Conservation (phyloP, 2,113 vertebrate genomes). For the Dicrurus megarhynchus region DNA sequence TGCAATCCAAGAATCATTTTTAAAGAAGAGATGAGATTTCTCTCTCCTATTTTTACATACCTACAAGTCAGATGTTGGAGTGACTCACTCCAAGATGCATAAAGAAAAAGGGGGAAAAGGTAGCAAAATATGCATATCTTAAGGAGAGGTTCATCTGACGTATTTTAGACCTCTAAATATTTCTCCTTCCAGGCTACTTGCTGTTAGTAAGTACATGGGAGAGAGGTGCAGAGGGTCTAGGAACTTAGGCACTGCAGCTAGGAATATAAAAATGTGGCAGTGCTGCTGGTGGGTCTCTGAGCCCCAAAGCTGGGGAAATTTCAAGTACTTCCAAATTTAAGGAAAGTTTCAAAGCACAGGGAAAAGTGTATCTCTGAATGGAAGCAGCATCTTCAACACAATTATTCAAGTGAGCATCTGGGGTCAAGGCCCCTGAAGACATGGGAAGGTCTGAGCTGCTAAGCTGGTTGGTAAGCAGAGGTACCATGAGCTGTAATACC, state of each 20-base stretch:
- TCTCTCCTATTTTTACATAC: not conserved
- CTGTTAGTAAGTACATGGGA: fast-evolving
- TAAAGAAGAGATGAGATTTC: not conserved
- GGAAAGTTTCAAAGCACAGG: not conserved
- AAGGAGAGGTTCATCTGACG: not conserved
- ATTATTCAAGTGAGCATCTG: not conserved
- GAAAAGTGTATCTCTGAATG: not conserved
- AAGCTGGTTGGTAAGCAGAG: not conserved
- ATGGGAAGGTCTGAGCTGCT: not conserved
- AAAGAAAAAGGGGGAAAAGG: not conserved
- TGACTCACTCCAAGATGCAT: not conserved
- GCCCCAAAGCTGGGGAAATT: not conserved
- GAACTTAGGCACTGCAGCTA: not conserved
- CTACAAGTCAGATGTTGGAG: not conserved
- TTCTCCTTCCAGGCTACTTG: not conserved
- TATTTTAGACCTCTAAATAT: not conserved
- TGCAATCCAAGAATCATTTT: not conserved
- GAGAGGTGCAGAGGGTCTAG: not conserved
- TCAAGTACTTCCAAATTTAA: not conserved
- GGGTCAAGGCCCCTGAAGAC: not conserved
- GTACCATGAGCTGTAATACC: not conserved
- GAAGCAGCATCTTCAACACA: not conserved
- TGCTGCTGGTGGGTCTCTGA: not conserved
- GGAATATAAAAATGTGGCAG: not conserved
- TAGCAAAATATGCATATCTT: not conserved